phyloP scores from a whole-genome alignment of 2,888 invertebrate species.

The Aporophyla nigra region DNA sequence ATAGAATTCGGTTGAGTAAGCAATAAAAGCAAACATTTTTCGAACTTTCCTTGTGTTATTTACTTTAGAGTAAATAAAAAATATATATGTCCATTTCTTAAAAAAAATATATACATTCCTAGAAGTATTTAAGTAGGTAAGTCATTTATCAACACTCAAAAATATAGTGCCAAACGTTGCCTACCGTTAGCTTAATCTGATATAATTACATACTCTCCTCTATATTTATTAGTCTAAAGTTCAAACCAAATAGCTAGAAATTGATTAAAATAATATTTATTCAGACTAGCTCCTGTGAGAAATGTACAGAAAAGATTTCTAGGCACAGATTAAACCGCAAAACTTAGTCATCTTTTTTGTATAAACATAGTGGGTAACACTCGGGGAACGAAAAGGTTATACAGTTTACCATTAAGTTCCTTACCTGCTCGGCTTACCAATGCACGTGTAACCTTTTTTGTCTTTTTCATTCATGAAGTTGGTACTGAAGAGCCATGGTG shows the following conservation, averaged over 20 bases:
- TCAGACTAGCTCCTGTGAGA: constrained; percentile 21
- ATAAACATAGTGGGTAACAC: constrained; percentile 23
- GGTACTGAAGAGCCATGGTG: background rate
- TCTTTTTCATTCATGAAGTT: background rate
- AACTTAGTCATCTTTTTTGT: constrained; percentile 43
- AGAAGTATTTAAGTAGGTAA: background rate
- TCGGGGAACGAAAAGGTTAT: background rate
- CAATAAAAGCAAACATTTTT: no score
- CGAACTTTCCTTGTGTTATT: no score
- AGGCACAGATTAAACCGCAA: constrained; percentile 25
- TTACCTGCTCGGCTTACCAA: background rate
- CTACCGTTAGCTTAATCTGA: constrained; percentile 29
- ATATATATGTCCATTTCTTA: no score
- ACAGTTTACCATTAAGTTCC: background rate
- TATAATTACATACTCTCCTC: constrained; percentile 23
- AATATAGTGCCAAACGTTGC: constrained; percentile 3
- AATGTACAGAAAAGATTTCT: constrained; percentile 38
- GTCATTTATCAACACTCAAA: constrained; percentile 27
- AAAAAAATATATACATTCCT: background rate
- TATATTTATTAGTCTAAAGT: constrained; percentile 27
- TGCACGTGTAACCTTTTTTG: background rate
- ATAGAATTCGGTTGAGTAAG: no score
- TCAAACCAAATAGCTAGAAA: constrained; percentile 18
- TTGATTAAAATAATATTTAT: constrained; percentile 37
- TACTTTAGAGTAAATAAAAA: no score